Percentiles rank a stretch among this genome's conserved stretches.
Evolutionary conservation across 2,113 vertebrate genomes (phyloP).

Genomic region (Clinocottus analis): DNA sequence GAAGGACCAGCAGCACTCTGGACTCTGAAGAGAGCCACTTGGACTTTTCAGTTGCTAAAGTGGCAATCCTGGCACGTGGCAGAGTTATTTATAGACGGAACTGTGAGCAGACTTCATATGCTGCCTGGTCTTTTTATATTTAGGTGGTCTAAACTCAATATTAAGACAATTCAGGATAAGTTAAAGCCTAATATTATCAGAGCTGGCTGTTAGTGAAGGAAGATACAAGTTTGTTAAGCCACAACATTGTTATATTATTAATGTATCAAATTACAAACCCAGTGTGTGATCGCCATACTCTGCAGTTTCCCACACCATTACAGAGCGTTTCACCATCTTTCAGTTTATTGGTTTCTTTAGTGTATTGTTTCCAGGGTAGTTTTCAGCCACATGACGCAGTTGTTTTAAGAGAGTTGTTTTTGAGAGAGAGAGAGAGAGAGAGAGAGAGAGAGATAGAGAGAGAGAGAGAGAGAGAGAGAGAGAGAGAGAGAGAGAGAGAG

Average conservation of each 20-base stretch:
- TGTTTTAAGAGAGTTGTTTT: slow-evolving; percentile 8
- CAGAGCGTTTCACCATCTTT: neutral
- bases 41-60: slow-evolving; percentile 34
- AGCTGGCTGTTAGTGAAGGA: slow-evolving; percentile 2
- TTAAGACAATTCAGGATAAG: neutral
- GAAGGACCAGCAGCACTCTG: slow-evolving; percentile 32
- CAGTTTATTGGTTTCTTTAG: neutral
- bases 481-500: slow-evolving; percentile 1
- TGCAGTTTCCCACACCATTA: neutral
- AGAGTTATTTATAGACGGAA: slow-evolving; percentile 8
- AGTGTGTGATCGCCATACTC: neutral
- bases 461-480: slow-evolving; percentile 1
- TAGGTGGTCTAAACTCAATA: neutral
- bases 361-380: neutral
- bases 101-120: neutral
- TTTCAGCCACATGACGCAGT: neutral
- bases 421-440: slow-evolving; percentile 2
- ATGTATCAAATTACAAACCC: neutral
- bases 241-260: neutral
- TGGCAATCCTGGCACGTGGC: slow-evolving; percentile 25
- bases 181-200: neutral
- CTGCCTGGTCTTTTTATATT: neutral
- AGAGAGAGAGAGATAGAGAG: neutral
- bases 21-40: slow-evolving; percentile 44
- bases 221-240: neutral